Conservation (phyloP, 2,888 invertebrate genomes). For the Sphecodes monilicornis region DNA sequence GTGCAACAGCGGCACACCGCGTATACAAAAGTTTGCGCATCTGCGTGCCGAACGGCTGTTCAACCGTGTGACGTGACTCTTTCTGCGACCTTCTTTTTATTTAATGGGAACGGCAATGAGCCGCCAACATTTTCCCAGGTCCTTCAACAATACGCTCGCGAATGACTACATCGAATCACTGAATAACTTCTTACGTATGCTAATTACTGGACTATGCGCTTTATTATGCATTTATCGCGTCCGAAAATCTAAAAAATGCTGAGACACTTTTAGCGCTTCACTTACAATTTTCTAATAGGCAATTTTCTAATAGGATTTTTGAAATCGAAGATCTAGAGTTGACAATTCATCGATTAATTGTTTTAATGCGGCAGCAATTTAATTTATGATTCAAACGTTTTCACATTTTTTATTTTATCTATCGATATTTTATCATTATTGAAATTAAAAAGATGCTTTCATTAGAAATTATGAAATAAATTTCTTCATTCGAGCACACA, state of each 20-base stretch:
- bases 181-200: neutral
- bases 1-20: slow-evolving; percentile 43
- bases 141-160: slow-evolving; percentile 10
- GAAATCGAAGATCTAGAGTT: too few species aligned
- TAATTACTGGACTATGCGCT: neutral
- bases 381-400: too few species aligned
- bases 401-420: too few species aligned
- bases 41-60: slow-evolving; percentile 66
- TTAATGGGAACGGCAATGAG: slow-evolving; percentile 61
- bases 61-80: slow-evolving; percentile 54
- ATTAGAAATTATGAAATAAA: too few species aligned
- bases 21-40: slow-evolving; percentile 55
- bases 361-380: too few species aligned
- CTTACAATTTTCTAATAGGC: too few species aligned
- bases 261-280: too few species aligned
- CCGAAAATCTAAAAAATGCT: neutral
- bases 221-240: neutral
- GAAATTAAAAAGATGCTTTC: too few species aligned
- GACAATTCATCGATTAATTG: too few species aligned
- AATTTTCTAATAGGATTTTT: too few species aligned
- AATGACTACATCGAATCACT: slow-evolving; percentile 5
- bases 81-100: slow-evolving; percentile 63
- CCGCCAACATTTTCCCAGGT: slow-evolving; percentile 60
- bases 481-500: too few species aligned
- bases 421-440: too few species aligned